Conservation (phyloP, 2,113 vertebrate genomes). For the Onychostoma macrolepis region DNA sequence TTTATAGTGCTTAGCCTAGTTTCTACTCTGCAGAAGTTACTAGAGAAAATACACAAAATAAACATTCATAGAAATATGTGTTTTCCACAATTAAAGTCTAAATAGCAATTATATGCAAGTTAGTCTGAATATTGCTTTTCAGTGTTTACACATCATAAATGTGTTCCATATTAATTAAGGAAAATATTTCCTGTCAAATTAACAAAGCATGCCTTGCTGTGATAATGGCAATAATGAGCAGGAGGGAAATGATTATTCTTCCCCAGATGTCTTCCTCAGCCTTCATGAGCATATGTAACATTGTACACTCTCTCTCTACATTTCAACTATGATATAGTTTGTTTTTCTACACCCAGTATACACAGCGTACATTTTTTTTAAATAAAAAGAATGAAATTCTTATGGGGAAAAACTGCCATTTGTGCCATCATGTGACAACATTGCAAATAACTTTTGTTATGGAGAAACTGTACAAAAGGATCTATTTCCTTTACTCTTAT, state of each 20-base stretch:
- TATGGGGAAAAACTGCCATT: not conserved
- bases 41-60: not conserved
- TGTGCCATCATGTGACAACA: not conserved
- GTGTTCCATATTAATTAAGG: not conserved
- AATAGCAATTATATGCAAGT: not conserved
- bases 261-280: not conserved
- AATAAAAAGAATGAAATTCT: not conserved
- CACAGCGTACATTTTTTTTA: not conserved
- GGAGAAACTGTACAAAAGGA: not conserved
- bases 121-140: not conserved
- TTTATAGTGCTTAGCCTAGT: not conserved
- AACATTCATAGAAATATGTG: not conserved
- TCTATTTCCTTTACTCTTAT: not conserved
- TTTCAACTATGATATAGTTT: not conserved
- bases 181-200: not conserved
- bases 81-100: not conserved
- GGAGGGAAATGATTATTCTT: not conserved
- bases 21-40: not conserved
- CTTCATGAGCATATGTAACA: not conserved
- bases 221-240: not conserved
- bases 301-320: not conserved
- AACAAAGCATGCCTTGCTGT: conserved; percentile 2
- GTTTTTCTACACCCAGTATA: too few relatives aligned
- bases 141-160: conserved; percentile 9
- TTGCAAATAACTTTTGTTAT: not conserved